A percentile compares a stretch with the other conserved stretches of the same genome.
These are phyloP conservation scores for Gila orcuttii DNA, from an alignment of 2,113 vertebrate species.

Conservation along the genomic window DNA sequence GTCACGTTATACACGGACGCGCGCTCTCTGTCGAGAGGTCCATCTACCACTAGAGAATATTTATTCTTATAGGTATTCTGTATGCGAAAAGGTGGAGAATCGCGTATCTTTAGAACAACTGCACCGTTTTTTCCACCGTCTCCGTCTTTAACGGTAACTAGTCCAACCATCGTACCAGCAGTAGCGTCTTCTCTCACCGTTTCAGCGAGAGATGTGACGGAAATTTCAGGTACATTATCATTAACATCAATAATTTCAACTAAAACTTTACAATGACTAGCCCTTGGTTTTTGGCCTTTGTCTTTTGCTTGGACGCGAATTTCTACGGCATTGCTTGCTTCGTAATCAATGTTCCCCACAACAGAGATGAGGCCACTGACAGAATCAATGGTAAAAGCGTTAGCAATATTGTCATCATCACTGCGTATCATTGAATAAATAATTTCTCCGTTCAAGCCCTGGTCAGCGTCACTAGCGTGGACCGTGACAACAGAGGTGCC, in stretches of 20 bases:
- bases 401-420: conserved; percentile 52
- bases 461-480: conserved; percentile 76
- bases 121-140: conserved; percentile 78
- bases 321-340: conserved; percentile 70
- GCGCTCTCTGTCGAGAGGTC: conserved; percentile 61
- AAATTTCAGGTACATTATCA: conserved; percentile 79
- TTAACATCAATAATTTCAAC: conserved; percentile 80
- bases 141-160: conserved; percentile 79
- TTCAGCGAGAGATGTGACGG: conserved; percentile 70
- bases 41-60: conserved; percentile 69
- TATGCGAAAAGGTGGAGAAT: conserved; percentile 67
- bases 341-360: conserved; percentile 73
- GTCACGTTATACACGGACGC: conserved; percentile 47
- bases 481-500: conserved; percentile 67
- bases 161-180: conserved; percentile 75
- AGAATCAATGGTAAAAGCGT: conserved; percentile 65
- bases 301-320: conserved; percentile 76
- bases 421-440: conserved; percentile 55
- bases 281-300: conserved; percentile 69
- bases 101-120: conserved; percentile 61
- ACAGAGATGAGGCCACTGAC: conserved; percentile 62
- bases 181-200: conserved; percentile 72
- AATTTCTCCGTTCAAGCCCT: conserved; percentile 74
- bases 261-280: conserved; percentile 77
- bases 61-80: conserved; percentile 72